These are phyloP conservation scores for Danaus plexippus DNA, from an alignment of 1,140 invertebrate species.

Conservation along the genomic window DNA sequence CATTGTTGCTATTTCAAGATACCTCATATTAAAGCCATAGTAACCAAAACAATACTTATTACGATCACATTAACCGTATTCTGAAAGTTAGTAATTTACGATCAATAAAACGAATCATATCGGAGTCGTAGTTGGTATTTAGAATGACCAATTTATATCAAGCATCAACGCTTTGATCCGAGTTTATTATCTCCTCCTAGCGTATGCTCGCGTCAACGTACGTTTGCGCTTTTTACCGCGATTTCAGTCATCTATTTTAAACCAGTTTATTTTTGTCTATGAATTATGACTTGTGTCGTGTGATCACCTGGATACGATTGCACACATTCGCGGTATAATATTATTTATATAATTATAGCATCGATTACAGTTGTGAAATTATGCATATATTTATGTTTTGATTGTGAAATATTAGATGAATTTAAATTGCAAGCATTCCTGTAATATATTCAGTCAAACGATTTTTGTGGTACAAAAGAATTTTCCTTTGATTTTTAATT, in stretches of 20 bases:
- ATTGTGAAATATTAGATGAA: no score
- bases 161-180: slow-evolving; percentile 26
- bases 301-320: slow-evolving; percentile 6
- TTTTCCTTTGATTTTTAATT: no score
- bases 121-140: slow-evolving; percentile 22
- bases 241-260: slow-evolving; percentile 12
- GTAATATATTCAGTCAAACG: no score
- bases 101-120: slow-evolving; percentile 14
- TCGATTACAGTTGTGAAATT: no score
- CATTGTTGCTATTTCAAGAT: no score
- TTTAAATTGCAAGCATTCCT: no score
- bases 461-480: no score
- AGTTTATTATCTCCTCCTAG: slow-evolving; percentile 25
- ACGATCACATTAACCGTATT: no score
- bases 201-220: slow-evolving; percentile 19
- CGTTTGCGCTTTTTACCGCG: slow-evolving; percentile 11
- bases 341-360: no score
- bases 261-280: slow-evolving; percentile 4
- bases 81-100: slow-evolving; percentile 11
- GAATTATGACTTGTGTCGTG: background rate
- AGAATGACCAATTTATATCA: slow-evolving; percentile 20
- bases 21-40: no score
- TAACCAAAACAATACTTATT: no score
- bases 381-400: no score
- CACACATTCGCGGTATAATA: background rate